Evolutionary conservation across 2,888 invertebrate species (phyloP).

Genomic region (Tribolium freemani): DNA sequence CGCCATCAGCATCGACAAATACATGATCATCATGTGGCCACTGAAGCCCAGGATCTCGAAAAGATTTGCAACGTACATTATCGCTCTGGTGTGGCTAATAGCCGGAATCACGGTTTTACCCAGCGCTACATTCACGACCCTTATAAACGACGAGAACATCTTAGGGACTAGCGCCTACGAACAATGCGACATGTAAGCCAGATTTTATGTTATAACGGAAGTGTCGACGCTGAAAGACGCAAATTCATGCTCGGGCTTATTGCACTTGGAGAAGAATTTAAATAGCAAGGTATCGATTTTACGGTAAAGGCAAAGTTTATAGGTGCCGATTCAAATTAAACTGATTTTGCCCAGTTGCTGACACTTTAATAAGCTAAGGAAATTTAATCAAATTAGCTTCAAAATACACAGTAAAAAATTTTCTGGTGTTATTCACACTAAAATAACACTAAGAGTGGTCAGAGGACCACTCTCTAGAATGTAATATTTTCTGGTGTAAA

Average conservation of each 20-base stretch:
- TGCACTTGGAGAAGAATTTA: constrained; percentile 11
- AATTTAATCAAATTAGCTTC: not conserved
- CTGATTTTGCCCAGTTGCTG: not conserved
- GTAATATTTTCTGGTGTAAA: no score
- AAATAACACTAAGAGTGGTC: no score
- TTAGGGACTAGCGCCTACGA: constrained; percentile 70
- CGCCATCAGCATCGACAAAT: constrained; percentile 91
- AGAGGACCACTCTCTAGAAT: no score
- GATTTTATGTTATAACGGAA: not conserved
- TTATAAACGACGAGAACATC: constrained; percentile 71
- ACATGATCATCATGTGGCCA: constrained; percentile 92
- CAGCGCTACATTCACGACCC: constrained; percentile 81
- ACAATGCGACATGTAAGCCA: constrained; percentile 76
- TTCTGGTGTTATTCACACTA: no score
- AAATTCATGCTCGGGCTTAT: not conserved
- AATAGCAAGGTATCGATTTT: constrained; percentile 24
- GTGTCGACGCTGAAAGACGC: not conserved
- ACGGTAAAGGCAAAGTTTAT: constrained; percentile 13
- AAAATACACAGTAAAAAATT: no score
- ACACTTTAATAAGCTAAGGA: not conserved
- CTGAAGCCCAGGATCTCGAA: constrained; percentile 85
- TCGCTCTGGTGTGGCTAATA: constrained; percentile 80
- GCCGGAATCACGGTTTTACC: constrained; percentile 87
- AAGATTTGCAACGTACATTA: constrained; percentile 77
- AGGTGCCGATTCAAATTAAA: constrained; percentile 1